A percentile compares a stretch with the other conserved stretches of the same genome.
Evolutionary conservation across 2,797 vertebrate species (phyloP).

Genomic region (Sternarchorhynchus goeldii): DNA sequence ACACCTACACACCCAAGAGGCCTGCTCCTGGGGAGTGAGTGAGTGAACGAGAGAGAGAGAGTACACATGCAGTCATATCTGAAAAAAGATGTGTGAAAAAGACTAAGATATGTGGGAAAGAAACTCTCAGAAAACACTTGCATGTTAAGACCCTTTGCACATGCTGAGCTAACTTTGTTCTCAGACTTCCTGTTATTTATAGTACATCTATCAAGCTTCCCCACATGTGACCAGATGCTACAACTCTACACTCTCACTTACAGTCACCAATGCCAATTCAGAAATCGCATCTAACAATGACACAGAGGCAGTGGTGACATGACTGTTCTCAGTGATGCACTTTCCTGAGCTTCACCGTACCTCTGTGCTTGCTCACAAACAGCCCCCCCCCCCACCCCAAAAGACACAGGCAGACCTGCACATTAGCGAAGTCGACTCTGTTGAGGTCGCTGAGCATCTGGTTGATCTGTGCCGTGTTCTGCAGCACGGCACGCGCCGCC

Average conservation of each 20-base stretch:
- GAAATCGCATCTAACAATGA: not conserved
- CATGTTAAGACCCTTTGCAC: not conserved
- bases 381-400: slow-evolving; percentile 9
- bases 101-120: not conserved
- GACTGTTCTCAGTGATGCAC: not conserved
- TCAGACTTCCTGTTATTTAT: not conserved
- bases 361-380: not conserved
- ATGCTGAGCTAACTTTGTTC: not conserved
- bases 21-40: slow-evolving; percentile 82
- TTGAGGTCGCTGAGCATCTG: slow-evolving; percentile 97
- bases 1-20: slow-evolving; percentile 93
- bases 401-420: slow-evolving; percentile 79
- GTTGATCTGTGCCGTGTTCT: slow-evolving; percentile 95
- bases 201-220: not conserved
- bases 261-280: not conserved
- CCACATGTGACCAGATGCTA: not conserved
- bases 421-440: slow-evolving; percentile 93
- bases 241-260: not conserved
- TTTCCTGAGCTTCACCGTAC: not conserved
- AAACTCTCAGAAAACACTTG: not conserved
- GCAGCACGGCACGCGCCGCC: slow-evolving; percentile 90
- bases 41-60: not conserved
- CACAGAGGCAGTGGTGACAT: not conserved
- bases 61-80: not conserved
- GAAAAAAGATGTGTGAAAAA: too few relatives aligned